phyloP scores from a whole-genome alignment of 2,113 vertebrate species.

The Phasianus colchicus region DNA sequence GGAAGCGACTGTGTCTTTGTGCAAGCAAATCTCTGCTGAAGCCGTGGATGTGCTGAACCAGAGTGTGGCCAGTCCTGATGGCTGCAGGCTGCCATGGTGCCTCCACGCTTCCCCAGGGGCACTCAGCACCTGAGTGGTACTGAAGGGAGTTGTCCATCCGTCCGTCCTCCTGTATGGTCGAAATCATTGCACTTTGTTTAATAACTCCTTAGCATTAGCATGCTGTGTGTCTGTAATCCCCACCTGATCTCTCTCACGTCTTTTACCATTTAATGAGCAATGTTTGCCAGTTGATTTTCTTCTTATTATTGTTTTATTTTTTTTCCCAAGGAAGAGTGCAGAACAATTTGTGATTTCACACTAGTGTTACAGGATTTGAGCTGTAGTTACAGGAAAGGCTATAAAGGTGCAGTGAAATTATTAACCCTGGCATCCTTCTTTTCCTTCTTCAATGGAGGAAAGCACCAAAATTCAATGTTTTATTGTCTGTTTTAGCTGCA shows the following conservation, averaged over 20 bases:
- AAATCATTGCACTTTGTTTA: slow-evolving; percentile 68
- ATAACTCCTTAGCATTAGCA: slow-evolving; percentile 18
- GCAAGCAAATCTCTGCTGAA: not conserved
- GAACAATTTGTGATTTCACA: slow-evolving; percentile 62
- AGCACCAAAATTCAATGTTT: slow-evolving; percentile 8
- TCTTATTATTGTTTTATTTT: not conserved
- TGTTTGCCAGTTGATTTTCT: slow-evolving; percentile 38
- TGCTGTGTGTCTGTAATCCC: slow-evolving; percentile 46
- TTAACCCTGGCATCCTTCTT: slow-evolving; percentile 33
- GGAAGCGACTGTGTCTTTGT: not conserved
- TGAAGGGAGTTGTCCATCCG: slow-evolving; percentile 7
- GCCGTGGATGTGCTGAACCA: not conserved
- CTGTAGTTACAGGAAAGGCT: slow-evolving; percentile 47
- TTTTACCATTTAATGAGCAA: slow-evolving; percentile 59
- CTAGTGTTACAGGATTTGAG: slow-evolving; percentile 63
- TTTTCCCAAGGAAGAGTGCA: slow-evolving; percentile 70
- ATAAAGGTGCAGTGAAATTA: slow-evolving; percentile 41
- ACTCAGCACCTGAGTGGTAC: not conserved
- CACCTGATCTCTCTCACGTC: slow-evolving; percentile 1
- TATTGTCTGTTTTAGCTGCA: slow-evolving; percentile 41
- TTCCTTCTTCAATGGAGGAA: not conserved
- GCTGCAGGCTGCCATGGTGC: not conserved
- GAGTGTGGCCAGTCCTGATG: not conserved
- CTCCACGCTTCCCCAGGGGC: not conserved
- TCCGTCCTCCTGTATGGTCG: slow-evolving; percentile 47